phyloP scores from a whole-genome alignment of 2,113 vertebrate species.

The Sturnira hondurensis region DNA sequence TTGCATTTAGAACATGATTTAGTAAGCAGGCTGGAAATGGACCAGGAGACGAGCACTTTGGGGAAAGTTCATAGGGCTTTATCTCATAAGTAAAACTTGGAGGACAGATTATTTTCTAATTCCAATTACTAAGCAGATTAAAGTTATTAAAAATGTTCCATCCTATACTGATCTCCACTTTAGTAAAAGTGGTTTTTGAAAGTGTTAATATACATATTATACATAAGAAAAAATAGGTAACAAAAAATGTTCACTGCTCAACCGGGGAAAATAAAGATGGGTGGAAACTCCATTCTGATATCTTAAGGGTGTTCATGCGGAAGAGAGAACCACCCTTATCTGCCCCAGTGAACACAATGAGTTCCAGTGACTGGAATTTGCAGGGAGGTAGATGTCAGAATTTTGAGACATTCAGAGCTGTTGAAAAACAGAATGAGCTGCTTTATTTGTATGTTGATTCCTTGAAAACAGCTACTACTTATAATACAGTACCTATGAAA shows the following conservation, averaged over 20 bases:
- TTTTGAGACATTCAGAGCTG: slow-evolving; percentile 40
- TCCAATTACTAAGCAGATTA: slow-evolving; percentile 25
- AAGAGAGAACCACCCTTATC: slow-evolving; percentile 55
- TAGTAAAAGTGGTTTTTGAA: not conserved
- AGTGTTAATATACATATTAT: slow-evolving; percentile 26
- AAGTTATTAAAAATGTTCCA: slow-evolving; percentile 3
- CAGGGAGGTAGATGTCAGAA: slow-evolving; percentile 32
- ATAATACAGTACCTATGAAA: not conserved
- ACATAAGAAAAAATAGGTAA: slow-evolving; percentile 14
- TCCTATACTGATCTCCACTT: not conserved
- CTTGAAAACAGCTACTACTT: slow-evolving; percentile 26
- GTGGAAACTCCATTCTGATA: not conserved
- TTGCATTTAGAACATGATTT: not conserved
- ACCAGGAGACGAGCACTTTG: not conserved
- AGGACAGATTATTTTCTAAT: not conserved
- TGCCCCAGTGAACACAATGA: slow-evolving; percentile 56
- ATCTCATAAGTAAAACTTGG: not conserved
- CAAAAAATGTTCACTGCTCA: slow-evolving; percentile 11
- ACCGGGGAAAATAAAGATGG: not conserved
- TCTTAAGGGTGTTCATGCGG: slow-evolving; percentile 43
- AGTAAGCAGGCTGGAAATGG: not conserved
- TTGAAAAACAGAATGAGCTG: not conserved
- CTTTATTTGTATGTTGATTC: slow-evolving; percentile 9
- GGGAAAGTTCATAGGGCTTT: not conserved
- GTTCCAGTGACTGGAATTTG: not conserved